These are phyloP conservation scores for Aplysia californica DNA, from an alignment of 1,140 invertebrate genomes.

Conservation along the genomic window DNA sequence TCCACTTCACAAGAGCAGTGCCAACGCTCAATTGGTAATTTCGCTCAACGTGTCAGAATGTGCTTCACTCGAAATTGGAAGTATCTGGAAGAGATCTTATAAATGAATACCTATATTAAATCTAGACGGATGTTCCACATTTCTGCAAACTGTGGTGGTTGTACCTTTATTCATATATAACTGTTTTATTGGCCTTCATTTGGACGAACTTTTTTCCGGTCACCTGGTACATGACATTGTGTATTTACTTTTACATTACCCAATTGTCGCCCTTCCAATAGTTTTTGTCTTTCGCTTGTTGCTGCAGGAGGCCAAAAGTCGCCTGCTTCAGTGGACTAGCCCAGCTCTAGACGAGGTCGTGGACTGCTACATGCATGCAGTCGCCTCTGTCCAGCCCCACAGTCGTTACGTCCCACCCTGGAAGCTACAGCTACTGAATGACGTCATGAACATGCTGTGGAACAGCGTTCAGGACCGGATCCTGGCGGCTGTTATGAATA, in stretches of 20 bases:
- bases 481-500: neutral
- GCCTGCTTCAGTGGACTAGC: slow-evolving; percentile 25
- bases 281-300: slow-evolving; percentile 8
- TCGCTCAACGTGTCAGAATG: no score
- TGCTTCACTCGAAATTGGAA: no score
- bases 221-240: neutral
- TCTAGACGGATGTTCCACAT: no score
- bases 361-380: slow-evolving; percentile 34
- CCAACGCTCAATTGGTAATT: no score
- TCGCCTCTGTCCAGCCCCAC: slow-evolving; percentile 29
- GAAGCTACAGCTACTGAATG: neutral
- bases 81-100: no score
- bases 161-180: no score
- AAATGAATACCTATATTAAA: no score
- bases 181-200: no score
- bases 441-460: neutral
- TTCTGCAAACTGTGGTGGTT: no score
- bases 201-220: neutral
- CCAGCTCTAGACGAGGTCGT: slow-evolving; percentile 28
- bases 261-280: neutral
- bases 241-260: neutral
- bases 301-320: slow-evolving; percentile 17
- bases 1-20: no score
- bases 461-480: slow-evolving; percentile 3
- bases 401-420: slow-evolving; percentile 32